phyloP scores from a whole-genome alignment of 2,888 invertebrate genomes.

The Morinoia aosen region DNA sequence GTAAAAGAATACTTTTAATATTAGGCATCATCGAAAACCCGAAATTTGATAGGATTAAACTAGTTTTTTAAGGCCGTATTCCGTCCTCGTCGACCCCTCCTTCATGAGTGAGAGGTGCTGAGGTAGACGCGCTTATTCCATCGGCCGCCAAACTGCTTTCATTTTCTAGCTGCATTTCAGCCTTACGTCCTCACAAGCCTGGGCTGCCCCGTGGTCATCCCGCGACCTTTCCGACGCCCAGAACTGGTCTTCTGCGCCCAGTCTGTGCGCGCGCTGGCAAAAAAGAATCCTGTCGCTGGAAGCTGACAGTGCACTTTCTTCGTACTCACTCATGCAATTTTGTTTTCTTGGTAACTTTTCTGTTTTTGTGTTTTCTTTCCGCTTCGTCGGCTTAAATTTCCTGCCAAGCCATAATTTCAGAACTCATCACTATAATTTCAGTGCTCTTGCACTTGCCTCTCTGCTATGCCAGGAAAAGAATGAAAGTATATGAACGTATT shows the following conservation, averaged over 20 bases:
- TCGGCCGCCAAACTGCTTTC: background rate
- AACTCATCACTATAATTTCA: background rate
- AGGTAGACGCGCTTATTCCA: background rate
- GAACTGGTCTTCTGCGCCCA: background rate
- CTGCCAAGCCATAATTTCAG: background rate
- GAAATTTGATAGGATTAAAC: too few relatives aligned
- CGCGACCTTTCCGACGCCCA: conserved; percentile 12
- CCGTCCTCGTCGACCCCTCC: background rate
- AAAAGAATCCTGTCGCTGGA: background rate
- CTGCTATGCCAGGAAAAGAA: background rate
- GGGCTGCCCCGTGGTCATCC: background rate
- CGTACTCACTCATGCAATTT: background rate
- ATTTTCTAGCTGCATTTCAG: conserved; percentile 9
- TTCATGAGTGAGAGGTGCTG: background rate
- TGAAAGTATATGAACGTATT: background rate
- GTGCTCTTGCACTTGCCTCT: background rate
- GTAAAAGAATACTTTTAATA: too few relatives aligned
- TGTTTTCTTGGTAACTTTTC: background rate
- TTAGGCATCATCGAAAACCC: too few relatives aligned
- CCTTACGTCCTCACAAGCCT: background rate
- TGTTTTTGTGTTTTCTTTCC: background rate
- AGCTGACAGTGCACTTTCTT: background rate
- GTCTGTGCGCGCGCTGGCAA: background rate
- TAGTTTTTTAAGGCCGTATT: too few relatives aligned
- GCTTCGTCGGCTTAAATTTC: background rate